These are phyloP conservation scores for Panonychus citri DNA, from an alignment of 1,140 invertebrate species.

Conservation along the genomic window DNA sequence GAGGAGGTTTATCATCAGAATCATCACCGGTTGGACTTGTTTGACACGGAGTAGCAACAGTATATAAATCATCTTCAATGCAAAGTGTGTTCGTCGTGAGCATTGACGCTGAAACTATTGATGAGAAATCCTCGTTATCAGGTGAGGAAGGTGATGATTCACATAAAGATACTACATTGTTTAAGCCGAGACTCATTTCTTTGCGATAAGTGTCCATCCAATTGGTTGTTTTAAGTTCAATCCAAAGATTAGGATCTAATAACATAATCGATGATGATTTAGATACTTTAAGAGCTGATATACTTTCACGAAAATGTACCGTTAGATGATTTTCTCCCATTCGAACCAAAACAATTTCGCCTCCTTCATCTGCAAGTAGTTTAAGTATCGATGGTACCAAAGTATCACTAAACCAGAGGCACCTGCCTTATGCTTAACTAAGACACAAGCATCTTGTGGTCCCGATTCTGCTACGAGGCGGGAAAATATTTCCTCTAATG, in stretches of 20 bases:
- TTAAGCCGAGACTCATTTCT: slow-evolving; percentile 55
- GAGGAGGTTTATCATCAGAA: slow-evolving; percentile 5
- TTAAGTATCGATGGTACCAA: slow-evolving; percentile 44
- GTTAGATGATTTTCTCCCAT: slow-evolving; percentile 70
- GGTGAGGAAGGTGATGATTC: slow-evolving; percentile 12
- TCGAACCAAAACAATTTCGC: slow-evolving; percentile 61
- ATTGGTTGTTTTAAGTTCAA: slow-evolving; percentile 55
- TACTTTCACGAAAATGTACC: slow-evolving; percentile 66
- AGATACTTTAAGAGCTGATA: slow-evolving; percentile 49
- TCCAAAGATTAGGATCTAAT: slow-evolving; percentile 29
- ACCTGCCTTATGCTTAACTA: slow-evolving; percentile 29
- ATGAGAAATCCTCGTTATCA: not conserved
- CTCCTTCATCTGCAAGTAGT: slow-evolving; percentile 41
- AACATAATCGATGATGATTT: slow-evolving; percentile 23
- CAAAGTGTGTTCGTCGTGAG: not conserved
- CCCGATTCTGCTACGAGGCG: slow-evolving; percentile 64
- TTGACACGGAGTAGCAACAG: slow-evolving; percentile 6
- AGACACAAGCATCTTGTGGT: slow-evolving; percentile 81
- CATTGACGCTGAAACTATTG: not conserved
- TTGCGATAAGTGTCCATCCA: slow-evolving; percentile 55
- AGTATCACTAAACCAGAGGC: slow-evolving; percentile 34
- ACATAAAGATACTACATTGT: slow-evolving; percentile 48
- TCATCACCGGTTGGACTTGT: slow-evolving; percentile 12
- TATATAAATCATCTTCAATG: not conserved
- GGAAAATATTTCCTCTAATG: slow-evolving; percentile 47